A percentile compares a stretch with the other conserved stretches of the same genome.
These are phyloP conservation scores for Sturmia bella DNA, from an alignment of 2,888 invertebrate genomes.

Conservation along the genomic window DNA sequence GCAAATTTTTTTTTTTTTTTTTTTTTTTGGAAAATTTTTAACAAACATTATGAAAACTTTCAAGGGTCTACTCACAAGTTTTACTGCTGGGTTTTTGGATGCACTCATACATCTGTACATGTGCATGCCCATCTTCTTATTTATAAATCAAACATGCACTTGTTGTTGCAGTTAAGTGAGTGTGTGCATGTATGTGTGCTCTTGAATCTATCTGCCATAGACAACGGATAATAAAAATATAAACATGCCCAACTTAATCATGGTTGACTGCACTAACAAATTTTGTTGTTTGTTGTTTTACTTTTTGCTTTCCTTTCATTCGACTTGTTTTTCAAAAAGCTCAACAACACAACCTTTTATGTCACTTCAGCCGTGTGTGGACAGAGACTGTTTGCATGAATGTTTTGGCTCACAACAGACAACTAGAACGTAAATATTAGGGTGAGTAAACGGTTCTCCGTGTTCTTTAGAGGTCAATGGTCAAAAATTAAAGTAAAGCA, in stretches of 20 bases:
- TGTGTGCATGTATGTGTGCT: neutral
- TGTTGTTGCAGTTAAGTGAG: neutral
- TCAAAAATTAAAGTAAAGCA: no score
- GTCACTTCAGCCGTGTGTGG: conserved; percentile 18
- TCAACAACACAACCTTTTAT: conserved; percentile 20
- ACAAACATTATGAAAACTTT: no score
- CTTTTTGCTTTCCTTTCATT: conserved; percentile 11
- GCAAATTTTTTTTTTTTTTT: no score
- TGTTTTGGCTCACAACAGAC: conserved; percentile 15
- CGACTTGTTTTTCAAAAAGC: conserved; percentile 10
- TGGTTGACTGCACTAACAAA: conserved; percentile 37
- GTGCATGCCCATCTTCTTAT: neutral
- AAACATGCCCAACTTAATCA: conserved; percentile 41
- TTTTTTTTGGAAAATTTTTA: no score
- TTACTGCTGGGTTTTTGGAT: neutral
- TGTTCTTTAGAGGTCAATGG: no score
- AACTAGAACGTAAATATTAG: no score
- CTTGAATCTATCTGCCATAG: conserved; percentile 6
- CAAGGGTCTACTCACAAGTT: no score
- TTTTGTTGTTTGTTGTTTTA: conserved; percentile 33
- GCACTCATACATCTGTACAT: neutral
- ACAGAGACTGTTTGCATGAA: neutral
- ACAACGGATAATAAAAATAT: conserved; percentile 37
- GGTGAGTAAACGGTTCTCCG: no score
- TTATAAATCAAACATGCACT: conserved; percentile 11